A percentile compares a stretch with the other conserved stretches of the same genome.
phyloP scores from a whole-genome alignment of 2,797 vertebrate genomes.

The Triplophysa yarkandensis region DNA sequence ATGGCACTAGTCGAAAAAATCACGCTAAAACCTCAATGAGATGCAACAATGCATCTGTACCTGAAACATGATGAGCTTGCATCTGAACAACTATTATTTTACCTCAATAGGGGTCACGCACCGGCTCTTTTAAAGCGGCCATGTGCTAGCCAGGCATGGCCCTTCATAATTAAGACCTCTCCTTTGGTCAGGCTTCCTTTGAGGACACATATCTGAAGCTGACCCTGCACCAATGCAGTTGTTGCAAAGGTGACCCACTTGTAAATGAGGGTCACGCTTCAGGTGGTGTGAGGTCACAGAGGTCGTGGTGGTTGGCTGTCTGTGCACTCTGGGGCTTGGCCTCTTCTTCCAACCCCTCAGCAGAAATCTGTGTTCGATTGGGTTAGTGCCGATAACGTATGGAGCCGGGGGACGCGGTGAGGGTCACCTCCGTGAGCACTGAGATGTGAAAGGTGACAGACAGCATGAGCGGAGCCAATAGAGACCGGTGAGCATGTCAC shows the following conservation, averaged over 20 bases:
- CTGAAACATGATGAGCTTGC: constrained; percentile 53
- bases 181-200: constrained; percentile 68
- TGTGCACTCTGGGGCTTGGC: constrained; percentile 64
- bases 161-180: constrained; percentile 71
- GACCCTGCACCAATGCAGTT: constrained; percentile 82
- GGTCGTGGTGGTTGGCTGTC: constrained; percentile 73
- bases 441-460: constrained; percentile 83
- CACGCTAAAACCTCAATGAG: constrained; percentile 14
- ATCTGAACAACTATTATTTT: constrained; percentile 59
- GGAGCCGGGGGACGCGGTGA: constrained; percentile 68
- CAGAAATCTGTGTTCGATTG: constrained; percentile 84
- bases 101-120: constrained; percentile 60
- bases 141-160: constrained; percentile 58
- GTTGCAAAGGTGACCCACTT: constrained; percentile 79
- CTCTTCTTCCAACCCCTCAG: constrained; percentile 70
- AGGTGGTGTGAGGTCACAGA: constrained; percentile 64
- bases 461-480: constrained; percentile 78
- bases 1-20: constrained; percentile 19
- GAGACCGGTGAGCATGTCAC: constrained; percentile 76
- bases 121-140: constrained; percentile 54
- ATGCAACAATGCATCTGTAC: constrained; percentile 47
- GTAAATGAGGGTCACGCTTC: constrained; percentile 81
- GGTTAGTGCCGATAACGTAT: constrained; percentile 79
- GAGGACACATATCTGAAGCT: constrained; percentile 72
- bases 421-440: constrained; percentile 76